Base-by-base conservation (phyloP, 1,140 invertebrate genomes). In the Macrostomum lignano region DNA sequence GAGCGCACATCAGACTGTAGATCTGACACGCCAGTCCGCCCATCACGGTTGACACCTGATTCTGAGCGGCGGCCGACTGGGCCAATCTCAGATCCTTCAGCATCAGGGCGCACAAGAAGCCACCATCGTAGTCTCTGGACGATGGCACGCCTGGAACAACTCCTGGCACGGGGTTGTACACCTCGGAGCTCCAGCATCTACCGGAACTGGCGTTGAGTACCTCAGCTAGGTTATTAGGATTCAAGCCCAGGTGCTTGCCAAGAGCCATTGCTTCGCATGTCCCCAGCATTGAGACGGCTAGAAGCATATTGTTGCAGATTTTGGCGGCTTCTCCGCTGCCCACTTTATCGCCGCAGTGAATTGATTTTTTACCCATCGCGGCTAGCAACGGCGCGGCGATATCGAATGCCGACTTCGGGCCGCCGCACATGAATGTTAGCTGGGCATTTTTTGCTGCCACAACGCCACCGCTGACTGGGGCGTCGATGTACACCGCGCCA, bases 351-450 rank as follows among this genome's bases (percentile, higher is more conserved):
- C 15, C 9, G n/a, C n/a, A 24, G 9, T 24, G 9, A n/a, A 24
- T 10, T 24, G 23, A 24, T 24, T 24, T 24, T 28, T 28, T 28
- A 28, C 88, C 88, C 78, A 96, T 91, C 17, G 66, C 61, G 36
- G 69, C 49, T 0, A 96, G 61, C 15, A 84, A 48, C 1, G 65
- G 60, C 46, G 73, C 66, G 0, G 71, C 72, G 21, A 63, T 58
- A 25, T 70, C 59, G 45, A 74, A 74, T 40, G 71, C 65, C 1
- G 40, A 24, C 51, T 63, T 47, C 66, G 63, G 6, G 67, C 81
- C 44, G 67, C 91, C 43, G 28, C 91, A 77, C 86, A 98, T 96
- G 47, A 96, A 96, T 1, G 88, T 93, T 11, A 98, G 60, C 0
- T 73, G 76, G 1, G 66, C 86, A 44, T 73, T 72, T 48, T 72